Evolutionary conservation across 2,113 vertebrate species (phyloP).

Genomic region (Anarrhichthys ocellatus): DNA sequence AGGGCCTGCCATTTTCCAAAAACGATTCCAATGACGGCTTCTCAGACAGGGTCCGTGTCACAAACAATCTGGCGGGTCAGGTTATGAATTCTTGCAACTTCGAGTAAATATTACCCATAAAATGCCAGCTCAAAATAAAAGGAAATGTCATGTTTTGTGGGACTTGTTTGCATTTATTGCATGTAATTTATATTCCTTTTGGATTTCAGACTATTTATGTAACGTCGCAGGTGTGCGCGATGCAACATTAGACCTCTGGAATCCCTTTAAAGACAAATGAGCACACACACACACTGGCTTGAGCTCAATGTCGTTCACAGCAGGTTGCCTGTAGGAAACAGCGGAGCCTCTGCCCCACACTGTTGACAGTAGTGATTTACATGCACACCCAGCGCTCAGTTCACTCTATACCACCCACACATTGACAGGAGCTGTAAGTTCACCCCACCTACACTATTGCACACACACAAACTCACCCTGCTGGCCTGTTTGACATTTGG

Average conservation of each 20-base stretch:
- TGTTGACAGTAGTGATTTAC: conserved; percentile 60
- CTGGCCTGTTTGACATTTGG: conserved; percentile 64
- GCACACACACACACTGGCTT: background rate
- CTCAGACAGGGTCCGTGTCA: background rate
- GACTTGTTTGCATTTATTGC: background rate
- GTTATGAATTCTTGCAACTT: background rate
- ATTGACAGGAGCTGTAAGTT: background rate
- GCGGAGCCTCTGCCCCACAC: conserved; percentile 5
- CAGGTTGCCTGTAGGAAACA: conserved; percentile 21
- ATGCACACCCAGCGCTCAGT: background rate
- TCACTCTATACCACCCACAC: background rate
- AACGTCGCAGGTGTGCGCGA: no score
- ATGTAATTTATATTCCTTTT: background rate
- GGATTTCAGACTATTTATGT: conserved; percentile 1
- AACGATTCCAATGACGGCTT: no score
- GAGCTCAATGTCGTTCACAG: background rate
- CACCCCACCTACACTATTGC: conserved; percentile 18
- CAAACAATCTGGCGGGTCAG: background rate
- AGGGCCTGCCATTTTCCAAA: no score
- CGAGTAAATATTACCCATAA: background rate
- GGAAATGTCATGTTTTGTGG: background rate
- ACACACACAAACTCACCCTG: conserved; percentile 49
- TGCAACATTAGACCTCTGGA: background rate
- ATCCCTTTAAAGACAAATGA: conserved; percentile 15
- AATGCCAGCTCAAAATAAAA: background rate